phyloP scores from a whole-genome alignment of 1,140 invertebrate genomes.

The Aphis craccivora region DNA sequence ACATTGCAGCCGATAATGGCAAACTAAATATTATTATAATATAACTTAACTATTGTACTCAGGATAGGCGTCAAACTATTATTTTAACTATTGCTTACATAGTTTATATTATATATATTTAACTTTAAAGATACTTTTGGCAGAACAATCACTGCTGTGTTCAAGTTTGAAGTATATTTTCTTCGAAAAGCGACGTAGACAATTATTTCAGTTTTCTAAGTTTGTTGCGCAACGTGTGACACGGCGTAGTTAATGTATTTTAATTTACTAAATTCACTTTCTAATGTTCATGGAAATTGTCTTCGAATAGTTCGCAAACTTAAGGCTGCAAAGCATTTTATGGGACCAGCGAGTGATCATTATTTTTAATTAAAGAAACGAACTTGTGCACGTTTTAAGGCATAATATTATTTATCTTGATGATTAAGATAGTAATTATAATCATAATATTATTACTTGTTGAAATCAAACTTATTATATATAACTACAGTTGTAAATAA shows the following conservation, averaged over 20 bases:
- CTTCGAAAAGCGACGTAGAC: background rate
- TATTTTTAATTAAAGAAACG: conserved; percentile 7
- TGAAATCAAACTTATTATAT: background rate
- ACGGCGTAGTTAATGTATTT: background rate
- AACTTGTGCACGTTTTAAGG: background rate
- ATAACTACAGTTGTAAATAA: too few species aligned
- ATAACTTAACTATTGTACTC: background rate
- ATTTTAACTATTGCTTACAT: background rate
- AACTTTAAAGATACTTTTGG: background rate
- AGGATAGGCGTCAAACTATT: background rate
- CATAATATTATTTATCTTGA: background rate
- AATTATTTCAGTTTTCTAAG: background rate
- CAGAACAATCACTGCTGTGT: background rate
- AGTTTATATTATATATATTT: background rate
- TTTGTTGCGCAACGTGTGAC: background rate
- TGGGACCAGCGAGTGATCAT: background rate
- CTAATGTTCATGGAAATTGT: conserved; percentile 17
- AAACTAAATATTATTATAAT: background rate
- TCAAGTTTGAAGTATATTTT: background rate
- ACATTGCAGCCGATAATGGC: background rate
- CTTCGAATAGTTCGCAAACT: conserved; percentile 26
- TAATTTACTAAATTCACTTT: conserved; percentile 4
- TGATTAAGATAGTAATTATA: background rate
- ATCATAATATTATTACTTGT: background rate
- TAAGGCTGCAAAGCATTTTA: background rate